Evolutionary conservation across 2,888 invertebrate genomes (phyloP).

Genomic region (Fragum sueziense): DNA sequence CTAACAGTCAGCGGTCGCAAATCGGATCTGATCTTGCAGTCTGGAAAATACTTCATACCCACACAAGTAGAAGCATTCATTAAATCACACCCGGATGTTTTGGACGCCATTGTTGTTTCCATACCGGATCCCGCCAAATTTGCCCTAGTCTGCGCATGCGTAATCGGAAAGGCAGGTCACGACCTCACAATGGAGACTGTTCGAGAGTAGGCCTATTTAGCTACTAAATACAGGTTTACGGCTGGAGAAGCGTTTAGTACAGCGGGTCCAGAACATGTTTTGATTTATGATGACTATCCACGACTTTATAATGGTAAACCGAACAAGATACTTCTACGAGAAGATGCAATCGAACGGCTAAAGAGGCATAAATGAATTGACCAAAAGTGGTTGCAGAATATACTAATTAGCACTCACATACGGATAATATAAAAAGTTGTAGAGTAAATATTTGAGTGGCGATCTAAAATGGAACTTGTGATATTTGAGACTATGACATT

Average conservation of each 20-base stretch:
- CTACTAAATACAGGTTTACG: background rate
- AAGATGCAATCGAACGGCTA: background rate
- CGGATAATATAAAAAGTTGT: no score
- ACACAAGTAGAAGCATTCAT: slow-evolving; percentile 34
- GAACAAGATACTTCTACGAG: slow-evolving; percentile 17
- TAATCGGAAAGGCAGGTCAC: slow-evolving; percentile 31
- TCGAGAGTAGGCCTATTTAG: slow-evolving; percentile 10
- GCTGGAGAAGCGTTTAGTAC: slow-evolving; percentile 24
- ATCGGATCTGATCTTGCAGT: slow-evolving; percentile 31
- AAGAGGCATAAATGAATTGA: no score
- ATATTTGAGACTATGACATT: no score
- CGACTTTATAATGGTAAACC: slow-evolving; percentile 41
- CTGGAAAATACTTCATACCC: slow-evolving; percentile 13
- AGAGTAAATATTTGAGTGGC: no score
- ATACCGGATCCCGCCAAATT: slow-evolving; percentile 32
- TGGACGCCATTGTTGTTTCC: slow-evolving; percentile 41
- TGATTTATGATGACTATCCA: slow-evolving; percentile 36
- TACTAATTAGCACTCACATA: no score
- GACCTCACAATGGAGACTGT: slow-evolving; percentile 16
- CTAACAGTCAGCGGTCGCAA: slow-evolving; percentile 26
- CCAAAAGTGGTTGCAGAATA: no score
- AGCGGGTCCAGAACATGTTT: slow-evolving; percentile 14
- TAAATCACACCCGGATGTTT: slow-evolving; percentile 42
- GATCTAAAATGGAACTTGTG: no score
- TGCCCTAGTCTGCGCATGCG: slow-evolving; percentile 40